Evolutionary conservation across 2,113 vertebrate species (phyloP), one percentile per base, ranked within the genome.

Genomic region (Propithecus coquereli): DNA sequence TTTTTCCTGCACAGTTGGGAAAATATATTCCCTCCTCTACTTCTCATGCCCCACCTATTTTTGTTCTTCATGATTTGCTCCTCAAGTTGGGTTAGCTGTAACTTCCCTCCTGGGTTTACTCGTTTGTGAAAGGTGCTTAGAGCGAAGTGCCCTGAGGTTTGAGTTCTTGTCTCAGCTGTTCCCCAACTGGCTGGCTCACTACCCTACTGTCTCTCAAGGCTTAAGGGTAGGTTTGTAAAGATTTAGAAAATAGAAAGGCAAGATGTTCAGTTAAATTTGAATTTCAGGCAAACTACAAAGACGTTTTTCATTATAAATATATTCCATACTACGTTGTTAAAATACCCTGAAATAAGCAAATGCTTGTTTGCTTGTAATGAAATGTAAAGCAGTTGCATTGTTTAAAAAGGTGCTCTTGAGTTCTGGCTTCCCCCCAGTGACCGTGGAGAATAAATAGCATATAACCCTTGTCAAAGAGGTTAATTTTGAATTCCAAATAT

Each of bases 291-390:
- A 71, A 66, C 32, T 85, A 40, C 18, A 47, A 83, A 95, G 68
- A 32, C 1, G 4, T 74, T 94, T 84, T 34, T 70, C 82, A 22
- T 86, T 16, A 37, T 61, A 71, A 92, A 5, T 79, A 50, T 54
- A 8, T 43, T 54, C 32, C 30, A 54, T 68, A 73, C n/a, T 80
- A 73, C 57, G 37, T 50, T 94, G 57, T 82, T 96, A 79, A 96
- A 95, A 94, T 90, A 90, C 59, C 16, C 59, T 68, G 32, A 85
- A 94, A 80, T 94, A 92, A 77, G 27, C 45, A 96, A 92, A 87
- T 94, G 2, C 18, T 73, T 68, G 32, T 66, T 40, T 54, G 52
- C 52, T 54, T 54, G 17, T 54, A 54, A 54, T 54, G 52, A 87
- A 84, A 70, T 86, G 45, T 70, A 61, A 93, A 65, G n/a, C 20